Evolutionary conservation across 2,113 vertebrate species (phyloP).

Genomic region (zebrafish (Danio rerio)): GRCz12tu NC_133184.1:5548501-5549000

Average conservation of each 20-base stretch:
- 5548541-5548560: slow-evolving; percentile 10
- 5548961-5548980: too few species aligned
- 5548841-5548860: background rate
- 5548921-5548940: too few species aligned
- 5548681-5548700: slow-evolving; percentile 51
- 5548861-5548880: too few species aligned
- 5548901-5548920: too few species aligned
- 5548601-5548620: background rate
- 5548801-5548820: background rate
- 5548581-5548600: slow-evolving; percentile 7
- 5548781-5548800: background rate
- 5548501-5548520: background rate
- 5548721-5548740: slow-evolving; percentile 34
- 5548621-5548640: slow-evolving; percentile 21
- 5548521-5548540: background rate
- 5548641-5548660: slow-evolving; percentile 21
- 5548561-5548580: background rate
- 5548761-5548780: background rate
- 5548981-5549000: too few species aligned
- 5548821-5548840: background rate
- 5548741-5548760: slow-evolving; percentile 2
- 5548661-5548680: slow-evolving; percentile 36
- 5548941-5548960: too few species aligned
- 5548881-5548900: too few species aligned
- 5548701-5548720: slow-evolving; percentile 37